Evolutionary conservation across 2,797 vertebrate genomes (phyloP), one percentile per base, ranked within the genome.

Genomic region (Danionella dracula): DNA sequence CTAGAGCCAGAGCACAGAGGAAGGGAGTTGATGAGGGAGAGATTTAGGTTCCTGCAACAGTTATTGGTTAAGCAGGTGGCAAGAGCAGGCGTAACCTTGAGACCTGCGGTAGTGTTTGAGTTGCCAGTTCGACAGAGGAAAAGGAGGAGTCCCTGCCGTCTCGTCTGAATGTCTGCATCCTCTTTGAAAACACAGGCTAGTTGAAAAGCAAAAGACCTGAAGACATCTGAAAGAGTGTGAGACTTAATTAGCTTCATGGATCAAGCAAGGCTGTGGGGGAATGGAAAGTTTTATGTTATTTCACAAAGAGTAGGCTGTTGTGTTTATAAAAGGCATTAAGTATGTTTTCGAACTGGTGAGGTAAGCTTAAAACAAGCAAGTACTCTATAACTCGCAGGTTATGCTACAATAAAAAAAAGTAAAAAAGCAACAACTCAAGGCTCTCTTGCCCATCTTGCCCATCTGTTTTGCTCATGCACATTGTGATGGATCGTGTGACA

Each of bases 191-290:
- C 72, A 75, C 21, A 10, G 48, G 44, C 48, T 53, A 35, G 21
- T 17, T 5, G 54, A 38, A 65, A 50, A 32, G 23, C 76, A 78
- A 78, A 75, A 84, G 80, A 74, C 60, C 5, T 66, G 41, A 67
- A 23, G 55, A 16, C 55, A 23, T 29, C 51, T 27, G 17, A 60
- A 63, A 71, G 49, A 21, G 12, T 13, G 20, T 55, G 40, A 48
- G 66, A 46, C 70, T 66, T 70, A 15, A 53, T 54, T 60, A 27
- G 27, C 44, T 41, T 31, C 29, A 16, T 16, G 2, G 34, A 46
- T 27, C 27, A n/a, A 50, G 57, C 46, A 55, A 37, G 17, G 57
- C 45, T 27, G 31, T 61, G 13, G 60, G 68, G 65, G 59, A 71
- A 65, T 68, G 50, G 49, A 72, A 62, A 51, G 12, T 50, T 49